Conservation (phyloP, 2,888 invertebrate species). For the Folsomia manolachei region DNA sequence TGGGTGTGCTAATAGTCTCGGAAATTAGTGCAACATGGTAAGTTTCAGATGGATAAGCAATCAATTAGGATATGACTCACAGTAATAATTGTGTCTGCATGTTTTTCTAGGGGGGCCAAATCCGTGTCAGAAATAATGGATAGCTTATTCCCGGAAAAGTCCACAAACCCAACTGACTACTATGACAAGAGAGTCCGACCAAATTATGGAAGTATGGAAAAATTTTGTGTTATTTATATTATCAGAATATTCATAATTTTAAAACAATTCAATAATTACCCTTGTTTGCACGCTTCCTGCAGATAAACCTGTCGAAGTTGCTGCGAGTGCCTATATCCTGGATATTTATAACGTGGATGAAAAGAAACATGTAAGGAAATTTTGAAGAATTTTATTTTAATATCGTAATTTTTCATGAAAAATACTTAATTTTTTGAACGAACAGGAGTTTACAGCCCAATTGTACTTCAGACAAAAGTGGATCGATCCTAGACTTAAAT, state of each 20-base stretch:
- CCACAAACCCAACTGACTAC: not conserved
- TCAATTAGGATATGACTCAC: too few species aligned
- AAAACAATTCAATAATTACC: too few species aligned
- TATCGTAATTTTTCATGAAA: slow-evolving; percentile 11
- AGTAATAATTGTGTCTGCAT: too few species aligned
- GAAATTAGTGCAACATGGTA: not conserved
- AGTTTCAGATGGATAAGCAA: not conserved
- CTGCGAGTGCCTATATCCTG: slow-evolving; percentile 24
- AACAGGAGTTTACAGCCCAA: slow-evolving; percentile 39
- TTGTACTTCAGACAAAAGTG: slow-evolving; percentile 39
- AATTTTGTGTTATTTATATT: not conserved
- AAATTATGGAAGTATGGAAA: slow-evolving; percentile 19
- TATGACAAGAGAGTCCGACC: slow-evolving; percentile 38
- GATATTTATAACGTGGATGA: slow-evolving; percentile 44
- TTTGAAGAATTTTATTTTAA: not conserved
- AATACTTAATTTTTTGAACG: not conserved
- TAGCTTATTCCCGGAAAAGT: slow-evolving; percentile 17
- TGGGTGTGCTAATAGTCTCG: not conserved
- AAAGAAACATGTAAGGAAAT: slow-evolving; percentile 34
- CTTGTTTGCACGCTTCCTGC: too few species aligned
- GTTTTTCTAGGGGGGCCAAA: slow-evolving; percentile 30
- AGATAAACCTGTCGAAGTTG: too few species aligned
- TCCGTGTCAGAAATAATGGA: slow-evolving; percentile 23
- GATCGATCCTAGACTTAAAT: slow-evolving; percentile 31
- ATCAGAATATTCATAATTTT: too few species aligned